Conservation (phyloP, 2,888 invertebrate genomes). For the Linnaemya tessellans region DNA sequence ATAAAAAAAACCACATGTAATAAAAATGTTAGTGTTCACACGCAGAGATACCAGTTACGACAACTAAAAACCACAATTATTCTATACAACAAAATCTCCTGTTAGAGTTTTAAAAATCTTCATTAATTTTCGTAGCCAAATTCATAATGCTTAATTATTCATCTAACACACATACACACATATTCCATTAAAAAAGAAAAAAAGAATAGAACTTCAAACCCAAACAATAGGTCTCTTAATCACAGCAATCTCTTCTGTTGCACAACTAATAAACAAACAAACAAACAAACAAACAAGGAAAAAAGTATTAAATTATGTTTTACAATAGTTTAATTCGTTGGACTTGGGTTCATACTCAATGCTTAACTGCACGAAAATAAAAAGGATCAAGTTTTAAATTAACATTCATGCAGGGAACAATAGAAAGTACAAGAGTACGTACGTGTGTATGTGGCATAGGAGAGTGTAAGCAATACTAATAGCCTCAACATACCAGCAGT, state of each 20-base stretch:
- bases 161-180: neutral
- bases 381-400: conserved; percentile 68
- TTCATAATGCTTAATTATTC: neutral
- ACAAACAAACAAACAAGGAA: neutral
- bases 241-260: conserved; percentile 27
- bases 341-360: conserved; percentile 42
- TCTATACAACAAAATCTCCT: too few relatives aligned
- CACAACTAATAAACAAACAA: conserved; percentile 20
- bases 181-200: neutral
- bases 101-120: neutral
- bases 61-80: too few relatives aligned
- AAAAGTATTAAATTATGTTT: conserved; percentile 38
- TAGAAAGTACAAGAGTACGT: conserved; percentile 16
- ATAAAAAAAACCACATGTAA: too few relatives aligned
- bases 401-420: conserved; percentile 60
- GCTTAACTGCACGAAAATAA: conserved; percentile 35
- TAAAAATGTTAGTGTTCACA: too few relatives aligned
- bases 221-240: conserved; percentile 43
- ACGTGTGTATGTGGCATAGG: conserved; percentile 24
- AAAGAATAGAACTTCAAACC: neutral
- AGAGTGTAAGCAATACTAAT: conserved; percentile 42
- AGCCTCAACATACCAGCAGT: conserved; percentile 4
- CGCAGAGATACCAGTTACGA: too few relatives aligned
- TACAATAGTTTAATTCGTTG: conserved; percentile 59
- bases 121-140: neutral